A percentile compares a stretch with the other conserved stretches of the same genome.
Conservation (phyloP, 1,140 invertebrate species). For the Drosophila trapezifrons region DNA sequence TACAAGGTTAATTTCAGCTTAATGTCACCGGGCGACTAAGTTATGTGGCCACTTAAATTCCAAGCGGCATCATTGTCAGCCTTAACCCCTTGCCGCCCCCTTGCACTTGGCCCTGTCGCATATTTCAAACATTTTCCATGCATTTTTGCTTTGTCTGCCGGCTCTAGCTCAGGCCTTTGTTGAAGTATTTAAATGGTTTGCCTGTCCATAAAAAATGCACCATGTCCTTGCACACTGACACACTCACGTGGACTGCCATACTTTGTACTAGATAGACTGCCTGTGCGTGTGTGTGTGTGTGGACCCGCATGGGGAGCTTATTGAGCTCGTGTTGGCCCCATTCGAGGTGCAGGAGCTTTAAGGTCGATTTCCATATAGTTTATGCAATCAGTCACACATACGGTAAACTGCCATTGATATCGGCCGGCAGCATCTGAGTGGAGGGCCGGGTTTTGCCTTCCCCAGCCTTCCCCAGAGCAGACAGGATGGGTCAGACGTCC, state of each 20-base stretch:
- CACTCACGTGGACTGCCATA: slow-evolving; percentile 1
- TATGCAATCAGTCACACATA: slow-evolving; percentile 53
- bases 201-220: slow-evolving; percentile 43
- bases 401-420: slow-evolving; percentile 44
- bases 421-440: slow-evolving; percentile 16
- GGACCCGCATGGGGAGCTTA: slow-evolving; percentile 35
- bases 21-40: slow-evolving; percentile 58
- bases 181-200: slow-evolving; percentile 60
- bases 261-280: slow-evolving; percentile 4
- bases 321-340: slow-evolving; percentile 7
- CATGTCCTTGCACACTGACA: slow-evolving; percentile 15
- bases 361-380: slow-evolving; percentile 30
- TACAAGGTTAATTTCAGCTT: slow-evolving; percentile 75
- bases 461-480: background rate
- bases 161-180: slow-evolving; percentile 32
- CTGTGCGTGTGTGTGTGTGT: background rate
- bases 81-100: slow-evolving; percentile 7
- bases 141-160: slow-evolving; percentile 54
- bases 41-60: slow-evolving; percentile 68
- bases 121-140: slow-evolving; percentile 63
- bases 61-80: slow-evolving; percentile 34
- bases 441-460: background rate
- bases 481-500: slow-evolving; percentile 5
- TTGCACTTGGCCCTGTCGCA: slow-evolving; percentile 46
- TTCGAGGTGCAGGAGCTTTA: slow-evolving; percentile 15